Base-by-base conservation (phyloP, 2,888 invertebrate species). In the Ptilodon capucinus region DNA sequence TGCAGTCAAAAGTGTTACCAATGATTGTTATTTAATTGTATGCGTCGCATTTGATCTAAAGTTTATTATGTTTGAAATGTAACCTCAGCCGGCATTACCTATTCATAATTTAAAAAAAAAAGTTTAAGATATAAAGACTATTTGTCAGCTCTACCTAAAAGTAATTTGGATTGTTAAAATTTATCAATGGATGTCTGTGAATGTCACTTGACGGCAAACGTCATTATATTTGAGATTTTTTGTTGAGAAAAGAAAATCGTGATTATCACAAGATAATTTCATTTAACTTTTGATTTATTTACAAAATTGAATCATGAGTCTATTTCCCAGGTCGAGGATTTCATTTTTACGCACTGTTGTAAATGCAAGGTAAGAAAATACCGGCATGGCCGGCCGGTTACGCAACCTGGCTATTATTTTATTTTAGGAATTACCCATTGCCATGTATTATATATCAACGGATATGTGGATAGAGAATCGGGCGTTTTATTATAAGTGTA, bases 291-390 rank as follows among this genome's bases (percentile, higher is more conserved):
- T 14, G 40, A 3, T 28, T 42, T 52, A 34, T 48, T 38, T 51
- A 54, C 42, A 9, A 38, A 43, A 53, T 51, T 44, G 32, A 76
- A 80, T 68, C 64, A 90, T 90, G 90, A 88, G 74, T 66, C 76
- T 81, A 54, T 64, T 86, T 59, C 59, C 72, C 39, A 80, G 68
- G 66, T 71, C 76, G 40, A 81, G 84, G 50, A 69, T 66, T 38
- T 70, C 80, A 16, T 43, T 86, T 16, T 64, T 81, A 40, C 83
- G 84, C 38, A 77, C 79, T 45, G 61, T 86, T 62, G 58, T 70
- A 50, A 83, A 72, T 67, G 72, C 79, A 57, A 88, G 88, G 89
- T 90, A 68, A 80, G 82, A 42, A 17, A 40, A 35, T 55, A 57
- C 77, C 76, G 79, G 76, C 63, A 51, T 54, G 55, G 39, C 45